These are phyloP conservation scores for Heliconius sara DNA, from an alignment of 2,888 invertebrate species.

Conservation along the genomic window DNA sequence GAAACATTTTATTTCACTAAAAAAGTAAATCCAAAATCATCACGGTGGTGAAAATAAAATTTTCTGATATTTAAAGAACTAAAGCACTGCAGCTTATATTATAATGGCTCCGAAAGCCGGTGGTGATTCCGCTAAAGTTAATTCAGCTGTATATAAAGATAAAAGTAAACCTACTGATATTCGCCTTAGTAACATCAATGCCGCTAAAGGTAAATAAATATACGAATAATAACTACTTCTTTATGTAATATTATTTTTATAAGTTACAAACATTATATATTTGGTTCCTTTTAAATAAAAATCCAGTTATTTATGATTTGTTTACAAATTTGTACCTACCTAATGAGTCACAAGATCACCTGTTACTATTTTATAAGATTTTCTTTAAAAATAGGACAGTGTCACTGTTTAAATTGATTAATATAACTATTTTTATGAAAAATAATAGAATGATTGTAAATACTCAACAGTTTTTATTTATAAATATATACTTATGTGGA, in stretches of 20 bases:
- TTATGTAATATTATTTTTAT: background rate
- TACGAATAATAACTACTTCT: background rate
- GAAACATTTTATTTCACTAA: background rate
- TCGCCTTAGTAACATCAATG: constrained; percentile 96
- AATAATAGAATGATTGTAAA: background rate
- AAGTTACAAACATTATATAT: background rate
- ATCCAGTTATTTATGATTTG: background rate
- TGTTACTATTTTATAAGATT: constrained; percentile 3
- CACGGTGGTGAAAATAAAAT: constrained; percentile 7
- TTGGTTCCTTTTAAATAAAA: no score
- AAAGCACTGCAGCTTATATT: constrained; percentile 19
- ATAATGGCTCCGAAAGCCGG: constrained; percentile 79
- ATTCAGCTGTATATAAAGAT: constrained; percentile 90
- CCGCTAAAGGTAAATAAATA: constrained; percentile 93
- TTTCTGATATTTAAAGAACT: constrained; percentile 20
- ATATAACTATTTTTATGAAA: background rate
- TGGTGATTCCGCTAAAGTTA: constrained; percentile 76
- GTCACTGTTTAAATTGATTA: no score
- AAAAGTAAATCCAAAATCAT: constrained; percentile 37
- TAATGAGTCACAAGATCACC: constrained; percentile 21
- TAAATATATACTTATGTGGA: background rate
- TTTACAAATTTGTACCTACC: constrained; percentile 1
- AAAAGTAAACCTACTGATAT: constrained; percentile 98
- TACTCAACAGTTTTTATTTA: constrained; percentile 1
- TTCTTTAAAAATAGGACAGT: background rate